Conservation (phyloP, 2,888 invertebrate genomes). For the Oligia strigilis region DNA sequence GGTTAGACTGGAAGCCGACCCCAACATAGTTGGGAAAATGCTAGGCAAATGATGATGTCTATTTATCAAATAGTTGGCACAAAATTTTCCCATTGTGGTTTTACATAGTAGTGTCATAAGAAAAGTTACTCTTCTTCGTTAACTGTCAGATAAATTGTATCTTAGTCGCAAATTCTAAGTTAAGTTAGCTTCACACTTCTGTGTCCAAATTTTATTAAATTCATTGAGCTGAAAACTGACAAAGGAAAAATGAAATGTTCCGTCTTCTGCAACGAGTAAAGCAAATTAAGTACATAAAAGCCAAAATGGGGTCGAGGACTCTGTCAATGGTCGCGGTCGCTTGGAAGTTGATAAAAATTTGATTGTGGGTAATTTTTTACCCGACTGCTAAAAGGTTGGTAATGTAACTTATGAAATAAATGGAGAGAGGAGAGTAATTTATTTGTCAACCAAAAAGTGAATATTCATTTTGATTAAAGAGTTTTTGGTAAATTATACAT, state of each 20-base stretch:
- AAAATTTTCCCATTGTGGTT: no score
- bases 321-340: constrained; percentile 77
- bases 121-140: background rate
- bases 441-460: constrained; percentile 17
- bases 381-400: constrained; percentile 22
- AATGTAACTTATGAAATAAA: constrained; percentile 38
- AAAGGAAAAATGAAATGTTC: constrained; percentile 79
- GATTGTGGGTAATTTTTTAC: constrained; percentile 63
- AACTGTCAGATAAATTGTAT: background rate
- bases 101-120: background rate
- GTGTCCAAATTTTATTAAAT: constrained; percentile 71
- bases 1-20: no score
- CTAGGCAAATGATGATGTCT: no score
- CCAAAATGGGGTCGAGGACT: constrained; percentile 83
- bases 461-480: constrained; percentile 33
- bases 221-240: constrained; percentile 77
- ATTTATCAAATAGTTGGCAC: background rate
- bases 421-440: constrained; percentile 21
- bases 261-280: constrained; percentile 78
- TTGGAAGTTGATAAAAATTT: constrained; percentile 69
- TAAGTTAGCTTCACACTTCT: constrained; percentile 20
- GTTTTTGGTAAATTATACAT: background rate
- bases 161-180: constrained; percentile 9
- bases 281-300: constrained; percentile 87
- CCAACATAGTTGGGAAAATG: no score